Evolutionary conservation across 2,797 vertebrate species (phyloP).

Genomic region (Cottoperca gobio): DNA sequence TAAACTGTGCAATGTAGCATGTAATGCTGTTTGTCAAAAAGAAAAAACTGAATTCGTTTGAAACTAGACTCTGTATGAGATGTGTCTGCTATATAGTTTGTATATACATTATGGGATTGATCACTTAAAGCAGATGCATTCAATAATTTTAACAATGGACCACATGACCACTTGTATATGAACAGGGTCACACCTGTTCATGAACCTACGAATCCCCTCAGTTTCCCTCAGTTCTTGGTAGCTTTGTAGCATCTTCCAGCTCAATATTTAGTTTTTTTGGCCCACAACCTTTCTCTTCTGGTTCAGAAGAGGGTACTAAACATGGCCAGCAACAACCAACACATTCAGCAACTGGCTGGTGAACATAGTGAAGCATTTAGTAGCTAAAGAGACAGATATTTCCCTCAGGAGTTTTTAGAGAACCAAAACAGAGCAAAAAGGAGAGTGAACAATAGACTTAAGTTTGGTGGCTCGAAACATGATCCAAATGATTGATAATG

Average conservation of each 20-base stretch:
- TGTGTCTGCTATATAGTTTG: constrained; percentile 1
- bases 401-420: too few relatives aligned
- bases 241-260: neutral
- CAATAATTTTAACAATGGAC: neutral
- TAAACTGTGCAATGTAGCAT: constrained; percentile 23
- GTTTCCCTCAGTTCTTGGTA: too few relatives aligned
- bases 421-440: too few relatives aligned
- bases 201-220: neutral
- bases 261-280: neutral
- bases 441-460: too few relatives aligned
- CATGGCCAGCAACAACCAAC: neutral
- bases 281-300: too few relatives aligned
- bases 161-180: neutral
- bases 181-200: neutral
- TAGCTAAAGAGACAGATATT: neutral
- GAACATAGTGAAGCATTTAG: neutral
- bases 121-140: neutral
- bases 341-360: neutral
- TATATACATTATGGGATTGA: neutral
- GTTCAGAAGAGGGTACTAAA: accelerated
- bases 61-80: neutral
- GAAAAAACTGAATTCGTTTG: constrained; percentile 9
- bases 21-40: constrained; percentile 11
- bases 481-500: too few relatives aligned
- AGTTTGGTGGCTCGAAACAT: too few relatives aligned